Base-by-base conservation (phyloP, 2,113 vertebrate genomes). In the Macquaria ambigua region DNA sequence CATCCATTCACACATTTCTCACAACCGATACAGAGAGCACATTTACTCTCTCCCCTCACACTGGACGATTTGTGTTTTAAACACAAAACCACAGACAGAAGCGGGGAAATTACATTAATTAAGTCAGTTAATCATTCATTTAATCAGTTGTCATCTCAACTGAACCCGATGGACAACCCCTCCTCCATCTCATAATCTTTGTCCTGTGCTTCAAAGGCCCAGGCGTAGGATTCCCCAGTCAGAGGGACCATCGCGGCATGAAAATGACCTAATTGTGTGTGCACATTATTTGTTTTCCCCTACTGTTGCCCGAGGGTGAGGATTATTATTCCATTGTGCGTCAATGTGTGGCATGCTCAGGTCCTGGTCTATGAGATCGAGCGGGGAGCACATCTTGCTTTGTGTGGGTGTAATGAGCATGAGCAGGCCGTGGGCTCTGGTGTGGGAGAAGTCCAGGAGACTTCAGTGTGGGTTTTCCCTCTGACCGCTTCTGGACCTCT, bases 351-450 rank as follows among this genome's bases (percentile, higher is more conserved):
- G 77, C 73, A 59, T 81, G 79, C 84, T 81, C 87, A 85, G 88
- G 81, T 85, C 81, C 58, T 20, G 18, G 56, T 82, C 59, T 79
- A 85, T 87, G 87, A 93, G 71, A 84, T 59, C 1, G 74, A 74
- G 68, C 75, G 28, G 16, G 78, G 78, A 86, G 88, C 79, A 59
- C 73, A 92, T 93, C 86, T 64, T 34, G 62, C 86, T 92, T 94
- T 95, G 93, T 95, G 87, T 10, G 73, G 37, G 83, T 77, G 79
- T 91, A 95, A 94, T 93, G 86, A 92, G 89, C 80, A 64, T 86
- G 83, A 90, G 81, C 89, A 86, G 84, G 77, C 43, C 10, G 53
- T 89, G 88, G 90, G 92, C 88, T 28, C 81, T 87, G 79, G 64
- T 84, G 80, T 89, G 67, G 91, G 82, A 90, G 70, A 61, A 69